Conservation (phyloP, 2,888 invertebrate species). For the Ypsolopha sequella region DNA sequence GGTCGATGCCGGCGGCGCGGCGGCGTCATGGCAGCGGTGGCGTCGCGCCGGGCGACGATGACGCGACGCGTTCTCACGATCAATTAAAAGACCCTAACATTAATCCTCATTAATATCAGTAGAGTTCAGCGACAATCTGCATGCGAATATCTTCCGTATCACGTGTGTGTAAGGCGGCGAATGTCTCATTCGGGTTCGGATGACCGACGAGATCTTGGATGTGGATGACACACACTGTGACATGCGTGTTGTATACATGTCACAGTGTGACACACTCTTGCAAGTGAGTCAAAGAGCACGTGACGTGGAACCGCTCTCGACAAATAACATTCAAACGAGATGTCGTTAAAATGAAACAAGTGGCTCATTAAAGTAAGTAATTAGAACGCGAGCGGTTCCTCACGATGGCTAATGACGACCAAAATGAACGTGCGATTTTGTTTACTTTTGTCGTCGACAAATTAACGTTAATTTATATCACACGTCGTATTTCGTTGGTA, state of each 20-base stretch:
- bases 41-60: background rate
- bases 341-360: background rate
- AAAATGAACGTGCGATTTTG: too few relatives aligned
- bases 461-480: background rate
- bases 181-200: background rate
- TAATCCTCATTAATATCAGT: slow-evolving; percentile 1
- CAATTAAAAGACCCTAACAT: slow-evolving; percentile 1
- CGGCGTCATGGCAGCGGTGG: too few relatives aligned
- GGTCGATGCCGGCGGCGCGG: background rate
- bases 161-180: background rate
- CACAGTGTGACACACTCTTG: too few relatives aligned
- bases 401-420: too few relatives aligned
- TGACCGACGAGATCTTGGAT: too few relatives aligned
- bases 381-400: background rate
- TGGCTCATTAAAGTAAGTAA: background rate
- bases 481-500: background rate
- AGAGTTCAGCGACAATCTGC: background rate
- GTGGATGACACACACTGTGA: too few relatives aligned
- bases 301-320: background rate
- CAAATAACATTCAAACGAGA: background rate
- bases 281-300: too few relatives aligned
- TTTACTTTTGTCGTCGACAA: background rate
- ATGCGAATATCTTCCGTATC: background rate
- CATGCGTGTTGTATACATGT: too few relatives aligned
- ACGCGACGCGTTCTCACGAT: background rate